phyloP scores from a whole-genome alignment of 2,113 vertebrate species.

The Clinocottus analis region DNA sequence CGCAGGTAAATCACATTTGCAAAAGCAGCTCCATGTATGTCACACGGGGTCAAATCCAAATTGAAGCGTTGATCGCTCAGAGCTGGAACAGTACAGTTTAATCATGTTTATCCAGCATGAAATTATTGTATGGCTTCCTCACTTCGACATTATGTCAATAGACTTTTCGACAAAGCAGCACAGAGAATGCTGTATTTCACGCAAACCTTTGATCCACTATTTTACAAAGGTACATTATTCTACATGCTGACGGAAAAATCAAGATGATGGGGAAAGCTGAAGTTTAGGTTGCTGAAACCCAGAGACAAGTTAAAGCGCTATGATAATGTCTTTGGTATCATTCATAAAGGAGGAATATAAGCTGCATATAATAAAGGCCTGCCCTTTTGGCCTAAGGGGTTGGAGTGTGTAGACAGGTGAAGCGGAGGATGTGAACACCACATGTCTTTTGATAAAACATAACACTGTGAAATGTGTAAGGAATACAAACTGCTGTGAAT shows the following conservation, averaged over 20 bases:
- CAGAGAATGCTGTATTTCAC: neutral
- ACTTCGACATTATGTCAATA: neutral
- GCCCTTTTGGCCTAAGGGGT: neutral
- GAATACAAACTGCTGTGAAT: neutral
- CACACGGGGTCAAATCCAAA: slow-evolving; percentile 18
- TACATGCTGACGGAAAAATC: neutral
- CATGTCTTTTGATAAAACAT: neutral
- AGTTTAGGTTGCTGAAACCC: neutral
- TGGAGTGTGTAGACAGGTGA: neutral
- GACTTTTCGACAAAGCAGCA: slow-evolving; percentile 18
- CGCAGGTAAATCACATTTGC: slow-evolving; percentile 7
- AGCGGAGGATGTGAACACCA: neutral
- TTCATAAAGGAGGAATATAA: neutral
- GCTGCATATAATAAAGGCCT: neutral
- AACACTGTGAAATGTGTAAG: neutral
- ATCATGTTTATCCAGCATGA: slow-evolving; percentile 11
- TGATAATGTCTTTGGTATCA: neutral
- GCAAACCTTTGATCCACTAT: neutral
- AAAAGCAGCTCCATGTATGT: neutral
- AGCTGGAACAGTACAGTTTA: neutral
- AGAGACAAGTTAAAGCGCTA: neutral
- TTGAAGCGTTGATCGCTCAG: neutral
- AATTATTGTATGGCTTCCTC: slow-evolving; percentile 7
- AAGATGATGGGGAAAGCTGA: neutral
- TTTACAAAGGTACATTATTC: neutral